Percentiles rank a stretch among this genome's conserved stretches.
Conservation (phyloP, 2,113 vertebrate species). For the Cebus imitator region DNA sequence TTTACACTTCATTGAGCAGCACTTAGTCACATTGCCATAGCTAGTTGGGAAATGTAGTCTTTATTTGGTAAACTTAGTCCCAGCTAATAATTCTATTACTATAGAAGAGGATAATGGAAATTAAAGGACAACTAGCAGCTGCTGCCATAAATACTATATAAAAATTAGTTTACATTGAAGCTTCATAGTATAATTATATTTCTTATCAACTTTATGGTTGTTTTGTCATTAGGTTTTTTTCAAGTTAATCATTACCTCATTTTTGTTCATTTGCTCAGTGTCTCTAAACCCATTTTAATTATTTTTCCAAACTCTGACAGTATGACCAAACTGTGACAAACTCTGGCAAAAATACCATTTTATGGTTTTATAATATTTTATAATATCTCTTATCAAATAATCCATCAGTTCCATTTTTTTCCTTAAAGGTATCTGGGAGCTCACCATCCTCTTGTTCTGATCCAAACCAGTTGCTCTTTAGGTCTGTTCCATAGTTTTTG, state of each 20-base stretch:
- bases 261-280: background rate
- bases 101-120: background rate
- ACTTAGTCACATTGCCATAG: background rate
- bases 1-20: background rate
- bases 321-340: background rate
- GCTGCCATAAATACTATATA: background rate
- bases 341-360: no score
- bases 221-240: background rate
- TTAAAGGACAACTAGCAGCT: background rate
- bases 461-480: background rate
- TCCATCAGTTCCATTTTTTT: background rate
- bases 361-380: no score
- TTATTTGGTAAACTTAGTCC: background rate
- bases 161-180: conserved; percentile 33
- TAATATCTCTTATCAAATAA: background rate
- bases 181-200: background rate
- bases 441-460: background rate
- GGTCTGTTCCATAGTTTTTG: background rate
- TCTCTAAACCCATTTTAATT: conserved; percentile 27
- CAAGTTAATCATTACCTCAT: background rate
- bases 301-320: background rate
- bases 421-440: background rate
- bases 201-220: conserved; percentile 12
- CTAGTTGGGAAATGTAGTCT: background rate
- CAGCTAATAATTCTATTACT: background rate